These are phyloP conservation scores for Pandemis cinnamomeana DNA, from an alignment of 2,888 invertebrate genomes.

Conservation along the genomic window DNA sequence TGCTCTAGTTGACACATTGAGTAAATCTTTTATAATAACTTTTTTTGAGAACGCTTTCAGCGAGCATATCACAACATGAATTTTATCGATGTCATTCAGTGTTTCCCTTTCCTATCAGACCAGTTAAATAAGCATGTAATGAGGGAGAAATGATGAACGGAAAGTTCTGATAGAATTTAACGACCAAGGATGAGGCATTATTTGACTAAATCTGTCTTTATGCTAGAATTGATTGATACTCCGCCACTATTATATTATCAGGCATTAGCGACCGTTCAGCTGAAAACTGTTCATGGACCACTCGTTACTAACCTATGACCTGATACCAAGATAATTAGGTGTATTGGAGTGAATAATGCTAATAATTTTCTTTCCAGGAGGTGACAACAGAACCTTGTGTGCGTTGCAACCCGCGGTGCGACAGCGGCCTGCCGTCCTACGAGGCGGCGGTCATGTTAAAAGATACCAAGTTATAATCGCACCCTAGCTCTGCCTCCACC, in stretches of 20 bases:
- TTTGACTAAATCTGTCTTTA: no score
- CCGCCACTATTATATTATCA: no score
- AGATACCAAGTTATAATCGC: slow-evolving; percentile 74
- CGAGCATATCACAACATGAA: not conserved
- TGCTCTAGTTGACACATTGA: not conserved
- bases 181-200: no score
- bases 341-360: not conserved
- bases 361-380: slow-evolving; percentile 60
- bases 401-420: slow-evolving; percentile 55
- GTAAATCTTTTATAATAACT: not conserved
- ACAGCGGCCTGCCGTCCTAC: slow-evolving; percentile 85
- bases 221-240: no score
- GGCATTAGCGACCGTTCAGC: no score
- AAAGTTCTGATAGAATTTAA: no score
- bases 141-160: not conserved
- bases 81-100: not conserved
- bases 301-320: no score
- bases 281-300: no score
- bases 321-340: no score
- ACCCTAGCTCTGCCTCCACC: slow-evolving; percentile 10
- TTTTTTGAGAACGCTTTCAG: not conserved
- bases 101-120: not conserved
- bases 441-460: slow-evolving; percentile 86
- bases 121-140: not conserved
- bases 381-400: slow-evolving; percentile 64